Evolutionary conservation across 2,797 vertebrate genomes (phyloP).

Genomic region (Chromobotia macracanthus): DNA sequence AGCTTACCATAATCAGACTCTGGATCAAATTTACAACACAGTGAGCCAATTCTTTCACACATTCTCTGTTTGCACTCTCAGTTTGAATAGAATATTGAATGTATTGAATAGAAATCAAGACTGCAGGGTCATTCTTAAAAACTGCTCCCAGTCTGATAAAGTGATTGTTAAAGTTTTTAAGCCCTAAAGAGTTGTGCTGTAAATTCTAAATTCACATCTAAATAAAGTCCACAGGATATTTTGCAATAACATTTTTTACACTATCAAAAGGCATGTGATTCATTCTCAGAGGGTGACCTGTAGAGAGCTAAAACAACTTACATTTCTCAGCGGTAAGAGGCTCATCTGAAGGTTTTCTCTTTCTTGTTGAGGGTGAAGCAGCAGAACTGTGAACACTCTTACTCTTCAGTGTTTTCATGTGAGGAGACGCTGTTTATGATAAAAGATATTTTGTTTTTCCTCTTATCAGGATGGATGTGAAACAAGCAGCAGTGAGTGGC

Average conservation of each 20-base stretch:
- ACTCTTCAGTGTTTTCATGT: slow-evolving; percentile 81
- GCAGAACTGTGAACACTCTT: slow-evolving; percentile 80
- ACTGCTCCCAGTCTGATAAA: not conserved
- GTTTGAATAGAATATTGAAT: slow-evolving; percentile 20
- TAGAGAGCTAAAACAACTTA: too few relatives aligned
- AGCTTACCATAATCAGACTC: slow-evolving; percentile 36
- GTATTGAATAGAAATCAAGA: not conserved
- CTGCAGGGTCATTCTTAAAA: not conserved
- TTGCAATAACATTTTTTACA: too few relatives aligned
- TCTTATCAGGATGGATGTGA: slow-evolving; percentile 85
- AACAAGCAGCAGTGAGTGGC: slow-evolving; percentile 76
- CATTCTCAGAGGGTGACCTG: too few relatives aligned
- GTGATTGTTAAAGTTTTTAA: too few relatives aligned
- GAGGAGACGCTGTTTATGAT: slow-evolving; percentile 68
- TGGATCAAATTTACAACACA: slow-evolving; percentile 32
- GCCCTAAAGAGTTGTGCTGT: too few relatives aligned
- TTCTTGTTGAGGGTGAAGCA: slow-evolving; percentile 67
- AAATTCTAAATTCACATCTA: too few relatives aligned
- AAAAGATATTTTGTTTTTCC: slow-evolving; percentile 78
- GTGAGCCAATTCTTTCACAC: slow-evolving; percentile 19
- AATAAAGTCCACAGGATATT: too few relatives aligned
- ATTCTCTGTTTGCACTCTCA: slow-evolving; percentile 33
- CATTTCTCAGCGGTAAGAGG: not conserved
- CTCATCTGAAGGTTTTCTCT: slow-evolving; percentile 10
- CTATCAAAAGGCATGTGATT: too few relatives aligned